Percentiles rank a stretch among this genome's conserved stretches.
Evolutionary conservation across 2,113 vertebrate species (phyloP).

Genomic region (Eira barbara): DNA sequence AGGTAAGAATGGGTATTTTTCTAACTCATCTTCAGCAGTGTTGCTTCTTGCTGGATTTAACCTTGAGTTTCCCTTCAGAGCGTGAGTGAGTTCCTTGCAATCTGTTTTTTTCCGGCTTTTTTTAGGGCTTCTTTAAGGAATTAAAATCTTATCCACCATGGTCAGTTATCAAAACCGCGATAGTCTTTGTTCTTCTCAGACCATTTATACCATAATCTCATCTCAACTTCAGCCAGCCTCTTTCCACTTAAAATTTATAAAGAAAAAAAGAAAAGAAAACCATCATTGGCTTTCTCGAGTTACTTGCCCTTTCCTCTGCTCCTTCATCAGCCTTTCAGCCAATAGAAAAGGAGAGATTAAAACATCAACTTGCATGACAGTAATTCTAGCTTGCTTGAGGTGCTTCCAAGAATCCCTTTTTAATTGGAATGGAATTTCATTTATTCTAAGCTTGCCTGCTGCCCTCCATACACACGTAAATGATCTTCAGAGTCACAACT

Average conservation of each 20-base stretch:
- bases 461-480: background rate
- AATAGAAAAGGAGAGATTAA: background rate
- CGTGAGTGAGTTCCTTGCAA: background rate
- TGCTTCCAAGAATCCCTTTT: background rate
- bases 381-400: constrained; percentile 12
- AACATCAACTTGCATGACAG: background rate
- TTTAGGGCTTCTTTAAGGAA: constrained; percentile 39
- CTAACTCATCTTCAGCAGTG: constrained; percentile 1
- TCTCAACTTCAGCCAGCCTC: background rate
- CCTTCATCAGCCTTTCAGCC: background rate
- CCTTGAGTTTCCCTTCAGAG: constrained; percentile 20
- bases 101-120: background rate
- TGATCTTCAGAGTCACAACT: background rate
- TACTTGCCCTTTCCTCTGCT: constrained; percentile 10
- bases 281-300: constrained; percentile 34
- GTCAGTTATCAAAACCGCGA: constrained; percentile 33
- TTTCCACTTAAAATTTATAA: constrained; percentile 9
- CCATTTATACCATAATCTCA: background rate
- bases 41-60: background rate
- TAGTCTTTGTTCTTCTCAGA: constrained; percentile 36
- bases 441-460: background rate
- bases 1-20: background rate
- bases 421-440: constrained; percentile 37
- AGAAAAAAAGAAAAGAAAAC: background rate
- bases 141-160: background rate